Conservation (phyloP, 2,113 vertebrate species). For the Nymphicus hollandicus region DNA sequence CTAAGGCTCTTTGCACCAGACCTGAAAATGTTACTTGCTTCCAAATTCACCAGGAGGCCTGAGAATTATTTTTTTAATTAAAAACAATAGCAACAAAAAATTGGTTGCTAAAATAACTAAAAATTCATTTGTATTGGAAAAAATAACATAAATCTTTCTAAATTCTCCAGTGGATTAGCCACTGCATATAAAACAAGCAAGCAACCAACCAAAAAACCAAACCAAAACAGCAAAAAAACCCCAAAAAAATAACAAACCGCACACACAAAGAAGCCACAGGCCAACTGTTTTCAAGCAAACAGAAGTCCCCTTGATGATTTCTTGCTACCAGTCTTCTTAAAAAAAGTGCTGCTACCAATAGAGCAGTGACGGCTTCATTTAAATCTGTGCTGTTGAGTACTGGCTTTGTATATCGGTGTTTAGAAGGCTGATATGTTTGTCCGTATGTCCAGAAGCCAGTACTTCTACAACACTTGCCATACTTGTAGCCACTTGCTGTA, state of each 20-base stretch:
- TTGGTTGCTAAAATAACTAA: not conserved
- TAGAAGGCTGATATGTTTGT: not conserved
- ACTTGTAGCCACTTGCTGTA: conserved; percentile 67
- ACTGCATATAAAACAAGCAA: not conserved
- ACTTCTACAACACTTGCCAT: not conserved
- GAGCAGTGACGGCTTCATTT: not conserved
- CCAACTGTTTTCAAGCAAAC: not conserved
- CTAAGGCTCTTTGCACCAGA: not conserved
- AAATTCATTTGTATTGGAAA: not conserved
- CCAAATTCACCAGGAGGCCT: not conserved
- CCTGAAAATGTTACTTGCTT: not conserved
- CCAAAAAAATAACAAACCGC: not conserved
- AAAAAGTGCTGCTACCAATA: not conserved
- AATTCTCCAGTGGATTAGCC: not conserved
- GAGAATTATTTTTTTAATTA: not conserved
- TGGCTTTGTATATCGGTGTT: not conserved
- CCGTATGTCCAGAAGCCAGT: not conserved
- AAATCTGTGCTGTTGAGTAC: not conserved
- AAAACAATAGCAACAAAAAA: not conserved
- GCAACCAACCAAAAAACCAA: not conserved
- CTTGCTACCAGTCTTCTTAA: not conserved
- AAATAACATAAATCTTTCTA: not conserved
- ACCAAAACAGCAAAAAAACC: not conserved
- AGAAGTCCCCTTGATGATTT: not conserved
- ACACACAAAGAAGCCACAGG: not conserved